Percentiles rank a stretch among this genome's conserved stretches.
These are phyloP conservation scores for Brachionus asplanchnoidis DNA, from an alignment of 1,140 invertebrate genomes.

Conservation along the genomic window DNA sequence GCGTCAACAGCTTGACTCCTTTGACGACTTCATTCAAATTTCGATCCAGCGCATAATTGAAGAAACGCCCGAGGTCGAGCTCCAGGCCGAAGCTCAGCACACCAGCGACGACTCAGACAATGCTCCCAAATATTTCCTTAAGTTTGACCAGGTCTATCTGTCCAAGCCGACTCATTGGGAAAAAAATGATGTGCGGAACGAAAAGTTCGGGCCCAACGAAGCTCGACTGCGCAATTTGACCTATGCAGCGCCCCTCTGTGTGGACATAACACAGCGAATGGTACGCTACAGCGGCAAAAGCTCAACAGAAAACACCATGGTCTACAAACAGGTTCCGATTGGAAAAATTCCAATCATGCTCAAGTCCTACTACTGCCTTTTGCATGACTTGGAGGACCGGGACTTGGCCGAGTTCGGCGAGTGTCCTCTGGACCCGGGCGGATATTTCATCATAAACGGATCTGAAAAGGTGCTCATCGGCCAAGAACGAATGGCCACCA, in stretches of 20 bases:
- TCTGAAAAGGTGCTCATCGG: constrained; percentile 76
- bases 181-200: constrained; percentile 27
- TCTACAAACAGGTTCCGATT: constrained; percentile 72
- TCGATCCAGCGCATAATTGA: constrained; percentile 97
- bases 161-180: constrained; percentile 96
- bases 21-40: constrained; percentile 99
- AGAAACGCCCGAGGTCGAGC: constrained; percentile 91
- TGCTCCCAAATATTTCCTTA: constrained; percentile 80
- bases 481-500: constrained; percentile 99
- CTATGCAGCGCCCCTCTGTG: constrained; percentile 87
- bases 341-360: constrained; percentile 99
- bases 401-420: constrained; percentile 98
- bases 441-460: constrained; percentile 59
- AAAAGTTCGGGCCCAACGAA: constrained; percentile 71
- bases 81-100: constrained; percentile 95
- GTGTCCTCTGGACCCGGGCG: constrained; percentile 89
- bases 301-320: constrained; percentile 68
- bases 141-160: constrained; percentile 97
- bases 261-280: constrained; percentile 88
- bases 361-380: constrained; percentile 87
- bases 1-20: constrained; percentile 94
- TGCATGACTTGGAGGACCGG: constrained; percentile 87
- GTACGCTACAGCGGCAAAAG: constrained; percentile 60
- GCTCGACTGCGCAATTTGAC: constrained; percentile 67
- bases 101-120: constrained; percentile 81